Evolutionary conservation across 2,797 vertebrate genomes (phyloP), one percentile per base, ranked within the genome.

Genomic region (Hemitrygon akajei): DNA sequence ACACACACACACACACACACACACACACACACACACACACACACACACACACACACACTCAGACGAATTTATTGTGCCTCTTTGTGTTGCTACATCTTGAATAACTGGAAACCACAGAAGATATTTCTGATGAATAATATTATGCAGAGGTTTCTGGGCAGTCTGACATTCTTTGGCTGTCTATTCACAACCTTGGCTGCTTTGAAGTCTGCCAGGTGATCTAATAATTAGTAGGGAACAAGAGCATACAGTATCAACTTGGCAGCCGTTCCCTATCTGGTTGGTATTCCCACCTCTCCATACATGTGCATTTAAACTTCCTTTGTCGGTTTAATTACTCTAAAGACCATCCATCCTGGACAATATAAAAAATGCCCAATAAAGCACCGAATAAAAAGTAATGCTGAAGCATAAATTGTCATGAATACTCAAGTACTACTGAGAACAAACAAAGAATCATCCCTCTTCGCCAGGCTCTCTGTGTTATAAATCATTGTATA

Each of bases 191-290:
- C 47, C 71, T 93, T 11, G 47, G 27, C 16, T 75, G 40, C 91
- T 93, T 93, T 93, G 91, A 93, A 93, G 91, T 93, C 91, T 75
- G 37, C 69, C 71, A 93, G 91, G 71, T 93, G 91, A 93, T 93
- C 14, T 76, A 93, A 93, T 93, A 93, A 93, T 93, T 40, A 69
- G 71, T 75, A 76, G 91, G 71, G 73, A 93, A 76, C 91, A 76
- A 58, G 91, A 93, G 76, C 37, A 93, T n/a, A n/a, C 25, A 58
- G 47, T 71, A 71, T 75, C 40, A 93, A 69, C n/a, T 93, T 93
- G 91, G 91, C 91, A 93, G 40, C 16, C 40, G 14, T 16, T 93
- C 71, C 22, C 71, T 76, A 47, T n/a, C 76, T 47, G 25, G 27
- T 0, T 30, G 40, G 25, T 40, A 93, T 76, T 56, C 37, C 40